Evolutionary conservation across 2,113 vertebrate species (phyloP).

Genomic region (Pituophis catenifer): DNA sequence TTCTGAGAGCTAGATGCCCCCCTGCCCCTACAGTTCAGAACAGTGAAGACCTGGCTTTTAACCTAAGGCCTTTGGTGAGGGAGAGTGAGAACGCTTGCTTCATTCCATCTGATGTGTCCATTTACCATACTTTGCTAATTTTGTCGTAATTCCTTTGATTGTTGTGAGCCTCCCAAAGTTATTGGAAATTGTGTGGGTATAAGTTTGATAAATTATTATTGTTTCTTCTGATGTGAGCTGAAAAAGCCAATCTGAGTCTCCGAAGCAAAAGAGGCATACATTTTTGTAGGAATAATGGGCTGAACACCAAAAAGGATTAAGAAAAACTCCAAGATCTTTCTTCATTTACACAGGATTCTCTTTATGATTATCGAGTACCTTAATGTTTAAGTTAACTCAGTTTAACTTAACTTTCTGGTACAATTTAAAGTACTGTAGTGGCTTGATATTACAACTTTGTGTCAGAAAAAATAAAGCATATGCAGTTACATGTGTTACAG

Average conservation of each 20-base stretch:
- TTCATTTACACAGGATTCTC: neutral
- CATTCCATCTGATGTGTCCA: neutral
- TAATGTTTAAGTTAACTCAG: neutral
- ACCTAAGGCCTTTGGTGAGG: neutral
- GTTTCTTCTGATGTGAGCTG: too few species aligned
- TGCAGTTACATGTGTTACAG: neutral
- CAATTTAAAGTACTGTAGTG: neutral
- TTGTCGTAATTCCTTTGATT: neutral
- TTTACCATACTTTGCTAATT: neutral
- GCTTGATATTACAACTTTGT: neutral
- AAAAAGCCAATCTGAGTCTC: neutral
- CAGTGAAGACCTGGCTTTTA: neutral
- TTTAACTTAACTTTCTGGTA: neutral
- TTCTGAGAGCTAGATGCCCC: neutral
- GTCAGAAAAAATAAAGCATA: neutral
- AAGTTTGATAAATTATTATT: neutral
- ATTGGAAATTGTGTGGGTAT: neutral
- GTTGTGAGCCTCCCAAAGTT: neutral
- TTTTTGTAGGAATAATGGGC: neutral
- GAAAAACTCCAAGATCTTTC: neutral
- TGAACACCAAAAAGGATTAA: neutral
- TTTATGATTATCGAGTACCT: neutral
- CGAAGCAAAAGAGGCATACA: neutral
- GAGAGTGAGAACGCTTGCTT: neutral
- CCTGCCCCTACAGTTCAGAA: neutral